Evolutionary conservation across 1,140 invertebrate genomes (phyloP), one percentile per base, ranked within the genome.

Genomic region (Procambarus clarkii): DNA sequence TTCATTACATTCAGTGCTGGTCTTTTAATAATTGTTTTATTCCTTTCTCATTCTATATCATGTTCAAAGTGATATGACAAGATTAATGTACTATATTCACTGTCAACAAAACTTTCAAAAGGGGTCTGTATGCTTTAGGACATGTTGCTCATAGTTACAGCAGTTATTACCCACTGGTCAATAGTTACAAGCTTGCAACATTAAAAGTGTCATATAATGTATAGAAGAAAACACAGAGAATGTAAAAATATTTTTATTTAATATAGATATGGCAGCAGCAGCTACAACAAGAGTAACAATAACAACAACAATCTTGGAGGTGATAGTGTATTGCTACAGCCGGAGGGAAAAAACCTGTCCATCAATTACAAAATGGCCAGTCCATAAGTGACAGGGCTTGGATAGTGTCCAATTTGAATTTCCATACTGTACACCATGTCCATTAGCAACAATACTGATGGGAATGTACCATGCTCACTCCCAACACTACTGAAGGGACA

Each of bases 291-390:
- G 77, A 81, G 86, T 88, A 88, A 88, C 86, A 88, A 88, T 80
- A 88, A 88, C 86, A 88, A 88, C 86, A 88, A 88, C 86, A 88
- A 81, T 54, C 86, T 88, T 80, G 60, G 54, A 88, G 78, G 86
- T 88, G 86, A 88, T 48, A 69, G 86, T 88, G 86, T 88, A 88
- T 88, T 88, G 86, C 86, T 88, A 88, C 86, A 88, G 78, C 86
- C 64, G 86, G 86, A 88, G 79, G 86, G 79, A 81, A 82, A 80
- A n/a, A 60, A n/a, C 50, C 50, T 80, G 80, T 60, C 21, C 80
- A 58, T 8, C 9, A 58, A 64, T 64, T 34, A 18, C 4, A 64
- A 64, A 18, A 64, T 3, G 60, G 60, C 34, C 7, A 58, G 54
- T 64, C 60, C 15, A 18, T 21, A 15, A 64, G 60, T 64, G 60